Percentiles rank a stretch among this genome's conserved stretches.
phyloP scores from a whole-genome alignment of 2,888 invertebrate genomes.

The Papilio gigon region DNA sequence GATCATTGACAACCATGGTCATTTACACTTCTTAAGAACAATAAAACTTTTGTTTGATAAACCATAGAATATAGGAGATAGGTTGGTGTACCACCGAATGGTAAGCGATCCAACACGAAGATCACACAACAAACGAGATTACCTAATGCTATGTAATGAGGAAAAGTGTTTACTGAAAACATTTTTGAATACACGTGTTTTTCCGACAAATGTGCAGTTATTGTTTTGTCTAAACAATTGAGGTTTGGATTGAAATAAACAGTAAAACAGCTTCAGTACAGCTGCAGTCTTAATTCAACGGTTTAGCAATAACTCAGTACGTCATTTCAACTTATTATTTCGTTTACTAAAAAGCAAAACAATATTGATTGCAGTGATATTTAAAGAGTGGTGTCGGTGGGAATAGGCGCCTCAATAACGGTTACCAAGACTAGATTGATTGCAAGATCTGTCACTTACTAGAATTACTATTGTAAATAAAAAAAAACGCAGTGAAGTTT shows the following conservation, averaged over 20 bases:
- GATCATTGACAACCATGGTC: not conserved
- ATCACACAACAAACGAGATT: not conserved
- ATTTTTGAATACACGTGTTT: not conserved
- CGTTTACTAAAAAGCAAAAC: not conserved
- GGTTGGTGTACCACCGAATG: not conserved
- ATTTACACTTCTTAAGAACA: not conserved
- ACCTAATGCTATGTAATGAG: not conserved
- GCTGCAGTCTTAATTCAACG: not conserved
- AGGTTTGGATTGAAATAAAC: not conserved
- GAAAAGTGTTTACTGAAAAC: not conserved
- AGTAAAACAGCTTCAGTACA: not conserved
- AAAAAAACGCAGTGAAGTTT: not conserved
- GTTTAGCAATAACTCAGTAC: slow-evolving; percentile 14
- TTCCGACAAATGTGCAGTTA: not conserved
- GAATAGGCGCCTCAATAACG: not conserved
- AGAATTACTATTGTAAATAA: not conserved
- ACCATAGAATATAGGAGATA: not conserved
- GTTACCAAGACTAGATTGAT: not conserved
- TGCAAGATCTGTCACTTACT: no score
- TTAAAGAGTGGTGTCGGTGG: not conserved
- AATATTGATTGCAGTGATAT: not conserved
- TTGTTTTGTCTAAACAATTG: not conserved
- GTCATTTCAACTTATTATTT: not conserved
- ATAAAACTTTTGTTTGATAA: not conserved
- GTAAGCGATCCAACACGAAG: not conserved